A percentile compares a stretch with the other conserved stretches of the same genome.
phyloP scores from a whole-genome alignment of 2,888 invertebrate genomes.

The Harpalus rufipes region DNA sequence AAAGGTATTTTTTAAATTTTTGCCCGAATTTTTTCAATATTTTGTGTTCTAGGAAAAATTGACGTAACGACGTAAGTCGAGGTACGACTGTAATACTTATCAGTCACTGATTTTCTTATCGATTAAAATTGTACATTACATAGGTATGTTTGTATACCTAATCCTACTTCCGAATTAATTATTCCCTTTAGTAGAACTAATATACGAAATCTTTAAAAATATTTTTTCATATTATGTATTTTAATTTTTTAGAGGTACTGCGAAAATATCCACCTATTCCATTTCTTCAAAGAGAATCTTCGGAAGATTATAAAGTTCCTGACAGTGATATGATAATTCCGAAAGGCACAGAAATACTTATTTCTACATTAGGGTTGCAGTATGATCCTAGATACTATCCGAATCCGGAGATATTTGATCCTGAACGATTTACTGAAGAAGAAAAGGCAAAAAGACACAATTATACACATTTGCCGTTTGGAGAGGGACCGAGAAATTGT shows the following conservation, averaged over 20 bases:
- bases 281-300: conserved; percentile 33
- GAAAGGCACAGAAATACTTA: conserved; percentile 29
- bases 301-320: conserved; percentile 62
- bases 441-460: conserved; percentile 48
- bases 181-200: no score
- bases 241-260: conserved; percentile 33
- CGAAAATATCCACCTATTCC: conserved; percentile 58
- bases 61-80: no score
- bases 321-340: conserved; percentile 69
- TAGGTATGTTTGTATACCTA: no score
- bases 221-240: no score
- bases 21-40: no score
- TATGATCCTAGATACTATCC: conserved; percentile 52
- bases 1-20: no score
- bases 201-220: no score
- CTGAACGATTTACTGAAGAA: conserved; percentile 61
- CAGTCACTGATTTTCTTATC: no score
- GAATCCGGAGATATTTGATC: conserved; percentile 60
- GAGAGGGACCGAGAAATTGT: conserved; percentile 58
- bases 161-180: no score
- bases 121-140: no score
- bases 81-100: no score
- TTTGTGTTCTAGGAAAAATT: no score
- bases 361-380: conserved; percentile 48
- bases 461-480: conserved; percentile 53